Evolutionary conservation across 2,113 vertebrate genomes (phyloP).

Genomic region (Neodontobutis hainanensis): DNA sequence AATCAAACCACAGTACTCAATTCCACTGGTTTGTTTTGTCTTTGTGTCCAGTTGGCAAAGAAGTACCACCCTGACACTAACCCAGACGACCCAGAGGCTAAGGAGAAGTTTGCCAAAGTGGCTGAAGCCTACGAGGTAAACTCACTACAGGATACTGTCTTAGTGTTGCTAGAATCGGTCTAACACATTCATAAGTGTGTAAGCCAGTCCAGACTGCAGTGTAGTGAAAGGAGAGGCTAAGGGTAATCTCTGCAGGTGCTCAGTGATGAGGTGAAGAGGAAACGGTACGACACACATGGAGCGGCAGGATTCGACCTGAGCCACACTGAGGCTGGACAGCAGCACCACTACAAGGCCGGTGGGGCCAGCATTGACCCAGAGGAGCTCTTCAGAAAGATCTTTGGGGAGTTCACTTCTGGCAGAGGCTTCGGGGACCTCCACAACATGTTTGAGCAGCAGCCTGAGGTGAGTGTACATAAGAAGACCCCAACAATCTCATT

Average conservation of each 20-base stretch:
- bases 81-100: constrained; percentile 92
- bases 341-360: constrained; percentile 86
- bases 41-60: constrained; percentile 86
- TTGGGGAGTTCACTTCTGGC: constrained; percentile 88
- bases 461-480: constrained; percentile 89
- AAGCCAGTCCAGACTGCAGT: too few species aligned
- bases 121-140: constrained; percentile 95
- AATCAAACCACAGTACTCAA: not conserved
- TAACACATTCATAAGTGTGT: not conserved
- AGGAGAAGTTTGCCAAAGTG: constrained; percentile 94
- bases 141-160: too few species aligned
- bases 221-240: too few species aligned
- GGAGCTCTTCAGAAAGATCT: constrained; percentile 95
- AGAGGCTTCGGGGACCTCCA: constrained; percentile 84
- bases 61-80: constrained; percentile 97
- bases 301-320: constrained; percentile 82
- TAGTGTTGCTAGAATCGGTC: not conserved
- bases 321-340: constrained; percentile 44
- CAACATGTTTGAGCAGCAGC: constrained; percentile 87
- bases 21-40: not conserved
- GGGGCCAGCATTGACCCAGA: constrained; percentile 85
- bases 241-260: constrained; percentile 83
- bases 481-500: too few species aligned
- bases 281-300: constrained; percentile 90
- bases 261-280: constrained; percentile 91